phyloP scores from a whole-genome alignment of 2,888 invertebrate genomes.

The Pristionchus exspectatus region DNA sequence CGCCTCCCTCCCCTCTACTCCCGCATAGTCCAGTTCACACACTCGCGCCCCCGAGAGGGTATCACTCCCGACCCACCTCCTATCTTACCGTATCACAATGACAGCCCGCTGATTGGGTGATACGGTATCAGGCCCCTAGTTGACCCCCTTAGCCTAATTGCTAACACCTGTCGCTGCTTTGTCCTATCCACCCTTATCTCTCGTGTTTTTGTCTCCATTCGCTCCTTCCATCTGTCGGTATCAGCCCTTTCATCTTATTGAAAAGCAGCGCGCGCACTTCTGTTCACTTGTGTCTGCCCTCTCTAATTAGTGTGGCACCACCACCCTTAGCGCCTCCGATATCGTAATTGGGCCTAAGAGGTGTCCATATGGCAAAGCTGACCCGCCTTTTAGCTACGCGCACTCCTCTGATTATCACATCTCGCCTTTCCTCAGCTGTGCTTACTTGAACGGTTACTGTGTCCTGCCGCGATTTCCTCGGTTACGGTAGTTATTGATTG shows the following conservation, averaged over 20 bases:
- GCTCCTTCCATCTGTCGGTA: not conserved
- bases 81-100: not conserved
- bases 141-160: not conserved
- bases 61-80: not conserved
- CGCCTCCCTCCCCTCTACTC: not conserved
- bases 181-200: not conserved
- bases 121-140: not conserved
- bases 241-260: conserved; percentile 37
- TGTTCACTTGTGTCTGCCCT: not conserved
- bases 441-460: not conserved
- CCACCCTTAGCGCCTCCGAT: not conserved
- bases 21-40: conserved; percentile 24
- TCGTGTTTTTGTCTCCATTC: conserved; percentile 12
- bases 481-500: not conserved
- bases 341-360: conserved; percentile 47
- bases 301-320: conserved; percentile 28
- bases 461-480: not conserved
- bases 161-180: not conserved
- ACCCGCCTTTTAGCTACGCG: not conserved
- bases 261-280: conserved; percentile 1
- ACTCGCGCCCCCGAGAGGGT: not conserved
- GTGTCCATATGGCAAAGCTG: conserved; percentile 21
- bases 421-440: not conserved
- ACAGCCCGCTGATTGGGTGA: not conserved
- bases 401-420: conserved; percentile 2